Evolutionary conservation across 2,797 vertebrate genomes (phyloP), one percentile per base, ranked within the genome.

Genomic region (Hypotaenidia philippensis): DNA sequence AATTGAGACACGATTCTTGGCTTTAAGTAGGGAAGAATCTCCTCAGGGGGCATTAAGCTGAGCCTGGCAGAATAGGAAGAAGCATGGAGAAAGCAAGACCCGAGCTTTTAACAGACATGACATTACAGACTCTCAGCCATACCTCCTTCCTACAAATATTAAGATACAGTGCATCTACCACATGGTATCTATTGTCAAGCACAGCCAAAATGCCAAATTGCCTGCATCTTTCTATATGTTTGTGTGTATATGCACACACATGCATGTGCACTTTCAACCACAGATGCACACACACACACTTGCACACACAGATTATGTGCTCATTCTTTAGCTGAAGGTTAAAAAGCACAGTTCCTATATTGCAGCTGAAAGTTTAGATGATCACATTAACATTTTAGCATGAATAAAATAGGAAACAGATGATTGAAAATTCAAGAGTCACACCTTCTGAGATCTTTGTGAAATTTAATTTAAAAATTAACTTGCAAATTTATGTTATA

Each of bases 271-370:
- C 25, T 50, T 50, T 50, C 49, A 64, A 40, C 8, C 9, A 34
- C 20, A 29, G 14, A 27, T 13, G 9, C 34, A 50, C 17, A 50
- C 26, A 21, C 0, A 0, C 5, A 16, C 1, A 11, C 26, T 22
- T 47, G 11, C 4, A 13, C 3, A 25, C 4, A 11, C 12, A n/a
- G 2, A 11, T 16, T 41, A 45, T 1, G 8, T 11, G 8, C 15
- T 71, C 11, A 2, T 77, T 83, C 50, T 44, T 71, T 49, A 69
- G 56, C 71, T 18, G 13, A 65, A 87, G 27, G 5, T 57, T 81
- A 81, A 65, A 83, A 71, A 31, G 17, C 7, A 57, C 5, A 50
- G 44, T 44, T 63, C 74, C 15, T 83, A 23, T 22, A 23, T 5
- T 86, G 18, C 10, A 40, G 19, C 34, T 66, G 22, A 83, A 86